A percentile compares a stretch with the other conserved stretches of the same genome.
These are phyloP conservation scores for Coregonus sp. DNA, from an alignment of 2,797 vertebrate genomes.

Conservation along the genomic window DNA sequence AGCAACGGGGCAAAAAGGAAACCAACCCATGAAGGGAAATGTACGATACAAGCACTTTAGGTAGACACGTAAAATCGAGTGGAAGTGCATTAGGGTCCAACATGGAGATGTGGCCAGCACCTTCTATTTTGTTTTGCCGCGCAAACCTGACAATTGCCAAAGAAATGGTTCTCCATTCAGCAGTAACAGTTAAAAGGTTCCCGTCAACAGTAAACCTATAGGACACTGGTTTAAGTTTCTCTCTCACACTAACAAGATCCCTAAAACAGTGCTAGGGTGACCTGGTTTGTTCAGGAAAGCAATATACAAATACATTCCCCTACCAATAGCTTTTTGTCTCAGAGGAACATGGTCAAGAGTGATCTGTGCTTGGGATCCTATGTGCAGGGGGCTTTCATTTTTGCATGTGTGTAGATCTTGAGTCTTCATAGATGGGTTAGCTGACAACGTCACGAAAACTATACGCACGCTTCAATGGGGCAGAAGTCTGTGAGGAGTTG, in stretches of 20 bases:
- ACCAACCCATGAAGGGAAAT: constrained; percentile 19
- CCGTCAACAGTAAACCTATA: background rate
- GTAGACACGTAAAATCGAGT: constrained; percentile 40
- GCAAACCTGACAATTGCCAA: constrained; percentile 44
- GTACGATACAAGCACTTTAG: constrained; percentile 49
- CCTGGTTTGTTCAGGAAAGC: background rate
- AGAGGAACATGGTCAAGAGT: constrained; percentile 20
- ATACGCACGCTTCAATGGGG: no score
- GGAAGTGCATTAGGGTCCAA: constrained; percentile 34
- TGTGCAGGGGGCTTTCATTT: constrained; percentile 36
- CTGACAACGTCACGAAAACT: no score
- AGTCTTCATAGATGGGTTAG: constrained; percentile 36
- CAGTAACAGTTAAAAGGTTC: constrained; percentile 18
- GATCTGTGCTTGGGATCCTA: constrained; percentile 17
- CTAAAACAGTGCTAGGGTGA: background rate
- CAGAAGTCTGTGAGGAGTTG: no score
- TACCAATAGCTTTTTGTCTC: constrained; percentile 23
- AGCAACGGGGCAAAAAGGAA: background rate
- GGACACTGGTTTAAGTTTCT: background rate
- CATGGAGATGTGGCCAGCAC: constrained; percentile 13
- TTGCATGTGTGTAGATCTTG: constrained; percentile 48
- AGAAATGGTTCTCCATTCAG: constrained; percentile 27
- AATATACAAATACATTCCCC: constrained; percentile 66
- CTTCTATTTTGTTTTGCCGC: constrained; percentile 25
- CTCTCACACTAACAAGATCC: background rate